Percentiles rank a stretch among this genome's conserved stretches.
Evolutionary conservation across 2,113 vertebrate species (phyloP).

Genomic region (Baryphthengus martii): DNA sequence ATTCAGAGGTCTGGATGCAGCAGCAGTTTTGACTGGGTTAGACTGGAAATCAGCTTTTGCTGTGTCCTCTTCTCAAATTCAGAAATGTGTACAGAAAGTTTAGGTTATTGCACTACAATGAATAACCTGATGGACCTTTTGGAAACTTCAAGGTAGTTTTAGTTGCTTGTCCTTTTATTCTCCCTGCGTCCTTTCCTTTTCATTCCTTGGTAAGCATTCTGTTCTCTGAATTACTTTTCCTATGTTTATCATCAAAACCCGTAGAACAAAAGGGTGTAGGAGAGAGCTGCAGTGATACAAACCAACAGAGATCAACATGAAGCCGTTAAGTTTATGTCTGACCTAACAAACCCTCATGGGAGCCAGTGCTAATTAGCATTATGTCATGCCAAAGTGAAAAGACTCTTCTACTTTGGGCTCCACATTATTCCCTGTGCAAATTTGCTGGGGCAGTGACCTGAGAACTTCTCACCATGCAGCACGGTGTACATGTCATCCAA

Average conservation of each 20-base stretch:
- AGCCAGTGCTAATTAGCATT: not conserved
- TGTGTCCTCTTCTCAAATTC: not conserved
- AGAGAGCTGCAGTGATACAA: not conserved
- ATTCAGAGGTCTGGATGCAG: not conserved
- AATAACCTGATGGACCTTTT: not conserved
- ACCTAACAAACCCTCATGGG: not conserved
- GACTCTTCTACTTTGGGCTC: not conserved
- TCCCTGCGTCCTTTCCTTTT: not conserved
- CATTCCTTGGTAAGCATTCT: not conserved
- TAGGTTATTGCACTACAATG: not conserved
- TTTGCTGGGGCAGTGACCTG: not conserved
- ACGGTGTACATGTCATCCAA: not conserved
- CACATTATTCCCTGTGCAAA: not conserved
- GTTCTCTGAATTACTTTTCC: not conserved
- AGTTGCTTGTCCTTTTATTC: not conserved
- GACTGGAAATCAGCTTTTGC: not conserved
- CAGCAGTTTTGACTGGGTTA: not conserved
- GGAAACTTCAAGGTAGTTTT: not conserved
- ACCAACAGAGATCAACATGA: not conserved
- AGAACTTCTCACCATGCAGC: not conserved
- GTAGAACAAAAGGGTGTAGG: not conserved
- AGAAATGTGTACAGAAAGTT: not conserved
- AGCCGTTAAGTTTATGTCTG: not conserved
- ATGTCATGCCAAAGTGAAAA: not conserved
- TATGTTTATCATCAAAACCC: not conserved